Base-by-base conservation (phyloP, 2,888 invertebrate genomes). In the Drosophila paranaensis region DNA sequence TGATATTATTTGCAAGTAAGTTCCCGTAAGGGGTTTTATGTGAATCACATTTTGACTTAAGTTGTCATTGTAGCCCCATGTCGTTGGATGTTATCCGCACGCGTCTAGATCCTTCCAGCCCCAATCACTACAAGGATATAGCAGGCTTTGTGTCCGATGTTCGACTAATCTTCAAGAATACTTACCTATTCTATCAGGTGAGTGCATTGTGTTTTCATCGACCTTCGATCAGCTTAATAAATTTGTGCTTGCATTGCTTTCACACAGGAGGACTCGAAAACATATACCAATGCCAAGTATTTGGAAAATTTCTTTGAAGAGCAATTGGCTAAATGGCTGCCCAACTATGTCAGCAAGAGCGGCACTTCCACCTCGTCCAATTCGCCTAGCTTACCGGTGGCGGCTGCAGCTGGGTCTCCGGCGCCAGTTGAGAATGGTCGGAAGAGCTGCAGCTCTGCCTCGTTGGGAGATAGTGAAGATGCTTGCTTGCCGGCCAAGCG, bases 281-380 rank as follows among this genome's bases (percentile, higher is more conserved):
- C 97, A 48, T 96, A 95, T 93, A 95, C 95, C 87, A 96, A 97
- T 93, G 97, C 96, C 48, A 95, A 96, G 92, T 95, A 95, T 73
- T 94, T 97, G 86, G 97, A 97, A 92, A 96, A 96, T 93, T 97
- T 97, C 93, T 97, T 97, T 92, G 97, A 97, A 89, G 95, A 96
- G 89, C 95, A 97, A 91, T 93, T 97, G 77, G 91, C 95, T 58
- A 97, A 97, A 92, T 97, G 96, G 95, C 93, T 97, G 83, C 97
- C 97, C 3, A 95, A 95, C 90, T 96, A 95, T 93, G 95, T 95
- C 42, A 63, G n/a, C 60, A 79, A 84, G 57, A 79, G 77, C 63
- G 78, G 83, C 33, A 79, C 77, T 13, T 89, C 91, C 48, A 84
- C 82, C 30, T 87, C 88, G 11, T 81, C 88, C 9, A 79, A 74